Evolutionary conservation across 2,113 vertebrate genomes (phyloP).

Genomic region (Mormyrus iriodes): DNA sequence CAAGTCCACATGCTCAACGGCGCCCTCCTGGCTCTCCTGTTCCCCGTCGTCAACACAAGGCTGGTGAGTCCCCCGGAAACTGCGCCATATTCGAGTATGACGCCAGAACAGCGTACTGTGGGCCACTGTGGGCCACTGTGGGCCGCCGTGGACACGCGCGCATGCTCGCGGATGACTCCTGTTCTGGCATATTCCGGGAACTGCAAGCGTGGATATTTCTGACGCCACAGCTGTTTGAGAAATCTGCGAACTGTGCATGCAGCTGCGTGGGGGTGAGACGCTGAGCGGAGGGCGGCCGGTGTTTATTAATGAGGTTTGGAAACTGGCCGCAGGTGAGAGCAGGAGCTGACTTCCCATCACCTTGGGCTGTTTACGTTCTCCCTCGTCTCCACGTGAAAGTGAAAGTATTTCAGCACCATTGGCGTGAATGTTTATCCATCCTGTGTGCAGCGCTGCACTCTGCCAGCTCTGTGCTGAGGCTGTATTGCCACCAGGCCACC

Average conservation of each 20-base stretch:
- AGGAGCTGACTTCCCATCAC: background rate
- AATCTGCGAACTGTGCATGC: background rate
- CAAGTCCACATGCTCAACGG: conserved; percentile 98
- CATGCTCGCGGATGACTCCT: background rate
- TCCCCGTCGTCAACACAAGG: conserved; percentile 93
- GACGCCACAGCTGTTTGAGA: background rate
- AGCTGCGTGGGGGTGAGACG: background rate
- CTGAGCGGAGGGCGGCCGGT: background rate
- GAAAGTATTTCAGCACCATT: background rate
- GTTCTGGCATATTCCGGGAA: background rate
- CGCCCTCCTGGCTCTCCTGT: conserved; percentile 85
- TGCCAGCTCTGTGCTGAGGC: background rate
- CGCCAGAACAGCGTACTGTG: background rate
- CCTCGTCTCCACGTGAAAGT: background rate
- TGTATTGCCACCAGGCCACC: background rate
- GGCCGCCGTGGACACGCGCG: background rate
- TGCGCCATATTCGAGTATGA: background rate
- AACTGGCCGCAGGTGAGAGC: background rate
- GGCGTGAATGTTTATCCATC: background rate
- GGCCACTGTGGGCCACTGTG: background rate
- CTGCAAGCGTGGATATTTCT: background rate
- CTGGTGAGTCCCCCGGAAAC: conserved; percentile 70
- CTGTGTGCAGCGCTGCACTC: background rate
- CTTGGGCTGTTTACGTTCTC: background rate
- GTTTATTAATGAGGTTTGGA: background rate